A percentile compares a stretch with the other conserved stretches of the same genome.
These are phyloP conservation scores for Pseudomyrmex concolor DNA, from an alignment of 1,140 invertebrate species.

Conservation along the genomic window DNA sequence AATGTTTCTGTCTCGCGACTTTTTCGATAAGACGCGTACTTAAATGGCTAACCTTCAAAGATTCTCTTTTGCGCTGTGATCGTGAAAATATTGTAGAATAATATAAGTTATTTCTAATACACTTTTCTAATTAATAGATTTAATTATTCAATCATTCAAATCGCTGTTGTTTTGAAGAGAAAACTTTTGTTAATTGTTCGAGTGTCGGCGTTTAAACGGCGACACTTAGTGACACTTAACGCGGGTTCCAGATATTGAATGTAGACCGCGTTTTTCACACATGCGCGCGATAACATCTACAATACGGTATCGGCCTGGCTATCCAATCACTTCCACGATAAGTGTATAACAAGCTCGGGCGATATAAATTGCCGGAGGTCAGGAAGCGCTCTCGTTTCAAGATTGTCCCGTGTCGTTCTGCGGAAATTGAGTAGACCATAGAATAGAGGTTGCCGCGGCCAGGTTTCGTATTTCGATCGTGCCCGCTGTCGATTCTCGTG, in stretches of 20 bases:
- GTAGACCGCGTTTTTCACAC: not conserved
- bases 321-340: conserved; percentile 51
- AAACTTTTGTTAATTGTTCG: not conserved
- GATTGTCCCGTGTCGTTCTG: conserved; percentile 39
- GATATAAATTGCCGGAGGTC: conserved; percentile 59
- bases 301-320: conserved; percentile 25
- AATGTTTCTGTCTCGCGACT: conserved; percentile 7
- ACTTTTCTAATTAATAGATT: not conserved
- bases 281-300: conserved; percentile 35
- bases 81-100: not conserved
- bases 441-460: conserved; percentile 26
- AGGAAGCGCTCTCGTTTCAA: conserved; percentile 49
- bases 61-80: not conserved
- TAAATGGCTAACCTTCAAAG: not conserved
- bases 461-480: conserved; percentile 64
- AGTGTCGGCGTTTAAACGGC: conserved; percentile 7
- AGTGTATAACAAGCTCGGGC: conserved; percentile 51
- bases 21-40: conserved; percentile 4
- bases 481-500: conserved; percentile 42
- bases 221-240: conserved; percentile 10
- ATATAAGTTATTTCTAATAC: not conserved
- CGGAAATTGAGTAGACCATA: conserved; percentile 53
- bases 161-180: not conserved
- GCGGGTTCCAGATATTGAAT: conserved; percentile 6
- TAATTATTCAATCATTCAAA: not conserved